Percentiles rank a stretch among this genome's conserved stretches.
phyloP scores from a whole-genome alignment of 2,113 vertebrate genomes.

The Manacus vitellinus region DNA sequence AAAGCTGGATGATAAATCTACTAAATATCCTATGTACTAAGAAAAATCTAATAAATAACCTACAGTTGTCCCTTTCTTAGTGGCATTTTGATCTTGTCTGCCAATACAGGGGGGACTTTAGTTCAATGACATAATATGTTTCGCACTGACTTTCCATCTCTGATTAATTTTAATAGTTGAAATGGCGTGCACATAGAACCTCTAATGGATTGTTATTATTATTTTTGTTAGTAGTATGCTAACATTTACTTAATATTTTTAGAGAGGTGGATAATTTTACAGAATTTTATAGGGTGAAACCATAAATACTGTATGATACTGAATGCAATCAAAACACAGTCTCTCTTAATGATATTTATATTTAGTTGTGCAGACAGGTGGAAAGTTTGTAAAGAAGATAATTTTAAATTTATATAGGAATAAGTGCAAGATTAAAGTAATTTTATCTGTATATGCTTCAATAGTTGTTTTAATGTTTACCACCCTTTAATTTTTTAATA shows the following conservation, averaged over 20 bases:
- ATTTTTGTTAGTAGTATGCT: background rate
- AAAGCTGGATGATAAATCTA: background rate
- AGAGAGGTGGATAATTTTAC: background rate
- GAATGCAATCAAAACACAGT: background rate
- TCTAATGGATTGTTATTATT: background rate
- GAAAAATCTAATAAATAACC: background rate
- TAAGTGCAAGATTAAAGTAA: background rate
- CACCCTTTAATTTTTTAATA: background rate
- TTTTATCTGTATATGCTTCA: background rate
- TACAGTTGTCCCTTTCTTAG: background rate
- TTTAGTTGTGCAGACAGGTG: background rate
- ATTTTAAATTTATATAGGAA: background rate
- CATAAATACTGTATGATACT: background rate
- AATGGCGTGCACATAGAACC: background rate
- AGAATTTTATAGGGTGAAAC: background rate
- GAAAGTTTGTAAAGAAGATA: background rate
- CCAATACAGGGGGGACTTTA: background rate
- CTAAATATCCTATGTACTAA: background rate
- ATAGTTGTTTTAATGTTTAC: background rate
- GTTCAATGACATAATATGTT: background rate
- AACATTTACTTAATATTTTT: background rate
- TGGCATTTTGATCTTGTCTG: background rate
- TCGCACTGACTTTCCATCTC: background rate
- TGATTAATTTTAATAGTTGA: background rate
- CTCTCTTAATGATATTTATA: background rate